Base-by-base conservation (phyloP, 2,113 vertebrate genomes). In the Tragulus kanchil region DNA sequence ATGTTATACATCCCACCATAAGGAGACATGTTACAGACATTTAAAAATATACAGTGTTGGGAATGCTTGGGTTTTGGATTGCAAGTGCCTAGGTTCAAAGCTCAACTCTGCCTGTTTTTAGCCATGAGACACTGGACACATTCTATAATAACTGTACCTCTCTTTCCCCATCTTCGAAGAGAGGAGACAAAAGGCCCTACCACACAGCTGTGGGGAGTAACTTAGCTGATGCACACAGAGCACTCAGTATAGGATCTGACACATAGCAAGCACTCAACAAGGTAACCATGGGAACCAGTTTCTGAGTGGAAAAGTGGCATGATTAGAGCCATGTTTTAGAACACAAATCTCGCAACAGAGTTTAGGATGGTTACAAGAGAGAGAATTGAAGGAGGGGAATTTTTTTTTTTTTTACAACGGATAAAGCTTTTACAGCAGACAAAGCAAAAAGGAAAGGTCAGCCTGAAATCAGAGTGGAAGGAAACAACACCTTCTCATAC, bases 381-480 rank as follows among this genome's bases (percentile, higher is more conserved):
- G 64, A 85, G 50, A 85, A 62, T 4, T 75, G 17, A 89, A 93
- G 48, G 65, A 86, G 8, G 56, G 61, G 26, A 62, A 14, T 52
- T 8, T 23, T 61, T 48, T 45, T n/a, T n/a, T 13, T 11, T 61
- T 48, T 52, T 56, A 78, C 48, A 52, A 52, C 75, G 52, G 48
- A 52, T 36, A 71, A 87, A 85, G 45, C 0, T 64, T 93, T 94
- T 64, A 90, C n/a, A 71, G 85, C 28, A 62, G 62, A 71, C 36
- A 64, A 92, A 85, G 64, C 50, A 81, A 96, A 97, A 95, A 69
- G 2, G 19, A 45, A 82, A 85, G 52, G 71, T 62, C n/a, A 90
- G 31, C 62, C 75, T 64, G 36, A 90, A 90, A 71, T 73, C 3
- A 13, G 59, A 85, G 56, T 8, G 79, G 52, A 95, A 95, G 61